Evolutionary conservation across 2,797 vertebrate genomes (phyloP), one percentile per base, ranked within the genome.

Genomic region (Artibeus lituratus): DNA sequence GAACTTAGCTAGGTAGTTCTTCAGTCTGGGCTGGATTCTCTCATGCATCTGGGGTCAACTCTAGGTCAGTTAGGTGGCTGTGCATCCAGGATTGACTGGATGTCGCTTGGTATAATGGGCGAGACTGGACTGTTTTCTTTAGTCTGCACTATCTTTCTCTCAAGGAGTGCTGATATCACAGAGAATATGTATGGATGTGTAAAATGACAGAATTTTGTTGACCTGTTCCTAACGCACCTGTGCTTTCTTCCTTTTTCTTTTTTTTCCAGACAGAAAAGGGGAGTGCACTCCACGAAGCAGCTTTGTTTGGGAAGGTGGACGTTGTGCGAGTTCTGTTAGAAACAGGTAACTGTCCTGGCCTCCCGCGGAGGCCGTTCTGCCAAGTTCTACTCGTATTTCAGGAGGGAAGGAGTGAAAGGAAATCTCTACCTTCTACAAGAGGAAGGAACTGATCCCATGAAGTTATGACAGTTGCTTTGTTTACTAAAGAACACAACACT

Each of bases 231-330:
- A 96, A 96, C 97, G 49, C 69, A 94, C 77, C 47, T 73, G 0
- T 91, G 44, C 16, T 53, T 53, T 65, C 76, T 82, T 57, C 14
- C 81, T 77, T 0, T 96, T 94, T 57, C 95, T n/a, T 94, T 98
- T 85, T 98, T 97, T 98, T 97, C 65, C 97, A 99, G 99, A 99
- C 99, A 57, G 99, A 99, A 98, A 99, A 99, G 97, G 99, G 99
- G 95, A 99, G 99, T 73, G 99, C 99, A 83, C 99, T 99, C 80
- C 99, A 99, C 15, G 99, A 99, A 98, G 99, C 99, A 80, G 99
- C 99, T 90, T 99, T 99, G 7, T 99, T 99, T 97, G 99, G 99
- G 97, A 99, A 99, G 98, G 99, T 99, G 98, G 99, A 99, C 98
- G 99, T 99, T 96, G 99, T 99, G 91, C 99, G 99, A 92, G 98